These are phyloP conservation scores for Gymnoscelis rufifasciata DNA, from an alignment of 2,888 invertebrate genomes.

Conservation along the genomic window DNA sequence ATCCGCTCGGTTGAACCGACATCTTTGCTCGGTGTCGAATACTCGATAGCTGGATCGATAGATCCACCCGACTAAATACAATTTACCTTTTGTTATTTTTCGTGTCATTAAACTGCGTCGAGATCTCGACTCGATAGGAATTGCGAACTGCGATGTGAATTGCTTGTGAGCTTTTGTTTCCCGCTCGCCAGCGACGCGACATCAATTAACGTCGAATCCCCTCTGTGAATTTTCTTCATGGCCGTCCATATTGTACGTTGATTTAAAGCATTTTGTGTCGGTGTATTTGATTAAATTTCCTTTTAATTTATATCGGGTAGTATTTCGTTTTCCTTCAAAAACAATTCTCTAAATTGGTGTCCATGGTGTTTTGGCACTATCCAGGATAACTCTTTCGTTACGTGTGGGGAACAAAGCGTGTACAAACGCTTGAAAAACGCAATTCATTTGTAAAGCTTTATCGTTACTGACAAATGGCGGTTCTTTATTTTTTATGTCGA, in stretches of 20 bases:
- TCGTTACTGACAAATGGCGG: constrained; percentile 65
- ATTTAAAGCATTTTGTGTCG: constrained; percentile 45
- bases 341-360: constrained; percentile 35
- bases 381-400: constrained; percentile 55
- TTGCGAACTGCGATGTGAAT: constrained; percentile 76
- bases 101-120: constrained; percentile 79
- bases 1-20: constrained; percentile 60
- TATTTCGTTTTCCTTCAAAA: constrained; percentile 3
- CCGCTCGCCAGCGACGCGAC: constrained; percentile 70
- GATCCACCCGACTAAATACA: constrained; percentile 71
- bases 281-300: constrained; percentile 21
- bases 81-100: constrained; percentile 79
- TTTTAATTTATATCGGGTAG: not conserved
- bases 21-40: constrained; percentile 57
- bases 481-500: constrained; percentile 63
- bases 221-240: constrained; percentile 69
- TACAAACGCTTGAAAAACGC: constrained; percentile 53
- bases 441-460: constrained; percentile 73
- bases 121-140: constrained; percentile 75
- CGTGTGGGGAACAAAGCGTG: constrained; percentile 62
- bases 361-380: constrained; percentile 51
- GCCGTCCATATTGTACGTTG: constrained; percentile 57
- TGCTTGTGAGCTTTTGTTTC: constrained; percentile 78
- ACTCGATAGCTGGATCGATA: constrained; percentile 64
- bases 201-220: constrained; percentile 75